phyloP scores from a whole-genome alignment of 2,888 invertebrate species.

The Meloe dianella region DNA sequence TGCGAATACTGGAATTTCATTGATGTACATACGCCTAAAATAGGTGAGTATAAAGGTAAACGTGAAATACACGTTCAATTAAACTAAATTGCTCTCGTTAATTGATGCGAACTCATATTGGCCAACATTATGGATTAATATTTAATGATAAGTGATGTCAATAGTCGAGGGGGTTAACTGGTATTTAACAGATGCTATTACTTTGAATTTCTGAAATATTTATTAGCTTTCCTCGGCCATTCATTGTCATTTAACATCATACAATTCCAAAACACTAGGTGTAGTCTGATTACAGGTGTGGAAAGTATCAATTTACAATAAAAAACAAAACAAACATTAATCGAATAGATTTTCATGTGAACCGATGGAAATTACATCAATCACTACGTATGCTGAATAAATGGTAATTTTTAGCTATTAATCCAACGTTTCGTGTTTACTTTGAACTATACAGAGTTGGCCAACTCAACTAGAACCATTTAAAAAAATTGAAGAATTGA shows the following conservation, averaged over 20 bases:
- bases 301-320: conserved; percentile 11
- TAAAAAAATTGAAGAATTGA: too few relatives aligned
- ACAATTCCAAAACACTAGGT: conserved; percentile 5
- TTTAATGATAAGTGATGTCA: conserved; percentile 58
- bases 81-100: conserved; percentile 56
- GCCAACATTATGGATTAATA: conserved; percentile 54
- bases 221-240: conserved; percentile 17
- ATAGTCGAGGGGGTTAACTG: conserved; percentile 54
- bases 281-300: conserved; percentile 7
- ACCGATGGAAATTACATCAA: neutral
- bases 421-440: too few relatives aligned
- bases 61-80: conserved; percentile 54
- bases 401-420: too few relatives aligned
- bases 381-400: too few relatives aligned
- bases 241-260: conserved; percentile 20
- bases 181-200: conserved; percentile 55
- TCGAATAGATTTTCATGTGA: neutral
- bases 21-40: neutral
- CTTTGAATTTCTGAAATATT: conserved; percentile 47
- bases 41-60: neutral
- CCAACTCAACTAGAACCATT: too few relatives aligned
- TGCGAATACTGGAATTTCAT: too few relatives aligned
- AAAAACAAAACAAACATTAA: neutral
- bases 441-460: too few relatives aligned
- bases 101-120: conserved; percentile 56